Evolutionary conservation across 37 sponge, comb jelly and placozoan genomes (phyloP).

Genomic region (Beroe ovata): DNA sequence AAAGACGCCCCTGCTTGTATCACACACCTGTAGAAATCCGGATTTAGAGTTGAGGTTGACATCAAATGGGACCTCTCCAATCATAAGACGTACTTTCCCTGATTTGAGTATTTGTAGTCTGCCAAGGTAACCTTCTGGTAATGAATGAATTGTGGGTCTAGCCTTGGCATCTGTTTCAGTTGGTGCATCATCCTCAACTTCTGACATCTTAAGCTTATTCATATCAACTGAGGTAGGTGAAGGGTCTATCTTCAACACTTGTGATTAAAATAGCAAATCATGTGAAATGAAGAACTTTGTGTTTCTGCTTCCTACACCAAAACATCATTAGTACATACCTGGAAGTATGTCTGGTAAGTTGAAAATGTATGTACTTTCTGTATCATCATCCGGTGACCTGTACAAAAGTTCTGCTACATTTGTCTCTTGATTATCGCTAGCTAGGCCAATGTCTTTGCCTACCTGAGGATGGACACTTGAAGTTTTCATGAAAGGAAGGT

Average conservation of each 20-base stretch:
- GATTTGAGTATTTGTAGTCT: conserved; percentile 46
- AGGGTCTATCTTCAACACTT: no score
- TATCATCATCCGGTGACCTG: conserved; percentile 17
- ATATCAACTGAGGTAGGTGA: conserved; percentile 27
- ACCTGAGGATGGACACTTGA: neutral
- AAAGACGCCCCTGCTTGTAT: no score
- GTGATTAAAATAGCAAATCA: no score
- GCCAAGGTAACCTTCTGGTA: conserved; percentile 54
- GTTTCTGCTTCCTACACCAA: no score
- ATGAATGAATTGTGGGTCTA: neutral
- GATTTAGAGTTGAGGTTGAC: conserved; percentile 29
- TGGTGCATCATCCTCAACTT: neutral
- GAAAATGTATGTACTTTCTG: conserved; percentile 53
- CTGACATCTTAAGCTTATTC: neutral
- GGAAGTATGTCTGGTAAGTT: conserved; percentile 42
- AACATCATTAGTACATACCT: neutral
- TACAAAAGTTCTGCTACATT: conserved; percentile 16
- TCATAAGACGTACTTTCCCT: conserved; percentile 13
- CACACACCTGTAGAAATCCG: conserved; percentile 54
- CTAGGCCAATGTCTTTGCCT: neutral
- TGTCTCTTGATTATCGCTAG: neutral
- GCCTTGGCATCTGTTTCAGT: neutral
- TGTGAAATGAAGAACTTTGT: no score
- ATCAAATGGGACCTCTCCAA: conserved; percentile 57
- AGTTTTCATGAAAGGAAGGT: no score